phyloP scores from a whole-genome alignment of 2,888 invertebrate species.

The Criorhina ranunculi region DNA sequence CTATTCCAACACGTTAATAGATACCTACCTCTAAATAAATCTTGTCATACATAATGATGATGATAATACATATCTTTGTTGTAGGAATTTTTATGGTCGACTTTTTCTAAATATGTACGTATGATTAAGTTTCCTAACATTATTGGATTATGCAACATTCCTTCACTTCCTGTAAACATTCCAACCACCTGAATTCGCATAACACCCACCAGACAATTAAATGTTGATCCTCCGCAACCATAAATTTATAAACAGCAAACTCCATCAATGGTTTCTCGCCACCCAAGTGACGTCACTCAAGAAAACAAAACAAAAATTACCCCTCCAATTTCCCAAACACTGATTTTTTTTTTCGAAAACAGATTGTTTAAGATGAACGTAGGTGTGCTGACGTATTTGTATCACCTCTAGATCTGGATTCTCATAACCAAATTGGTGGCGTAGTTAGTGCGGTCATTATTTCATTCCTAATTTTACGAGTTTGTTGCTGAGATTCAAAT shows the following conservation, averaged over 20 bases:
- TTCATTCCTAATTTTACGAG: constrained; percentile 52
- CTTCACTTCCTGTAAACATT: not conserved
- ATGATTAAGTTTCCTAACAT: too few relatives aligned
- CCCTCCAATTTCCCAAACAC: not conserved
- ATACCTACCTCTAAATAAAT: not conserved
- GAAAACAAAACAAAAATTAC: constrained; percentile 53
- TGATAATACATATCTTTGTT: too few relatives aligned
- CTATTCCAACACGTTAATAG: too few relatives aligned
- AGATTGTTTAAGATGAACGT: constrained; percentile 28
- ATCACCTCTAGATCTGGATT: constrained; percentile 16
- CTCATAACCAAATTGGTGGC: constrained; percentile 62
- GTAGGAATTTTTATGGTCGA: too few relatives aligned
- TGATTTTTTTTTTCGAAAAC: constrained; percentile 13
- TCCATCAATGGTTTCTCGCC: constrained; percentile 32
- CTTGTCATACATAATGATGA: constrained; percentile 3
- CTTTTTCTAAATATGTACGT: too few relatives aligned
- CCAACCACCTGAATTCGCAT: constrained; percentile 31
- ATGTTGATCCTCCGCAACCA: constrained; percentile 18
- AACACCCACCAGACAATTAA: constrained; percentile 4
- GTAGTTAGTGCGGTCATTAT: constrained; percentile 63
- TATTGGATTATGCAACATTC: not conserved
- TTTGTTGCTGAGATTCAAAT: constrained; percentile 5
- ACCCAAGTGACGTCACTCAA: constrained; percentile 47
- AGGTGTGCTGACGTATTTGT: constrained; percentile 50
- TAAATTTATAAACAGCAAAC: constrained; percentile 26